Conservation (phyloP, 2,113 vertebrate genomes). For the Cynopterus brachyotis region DNA sequence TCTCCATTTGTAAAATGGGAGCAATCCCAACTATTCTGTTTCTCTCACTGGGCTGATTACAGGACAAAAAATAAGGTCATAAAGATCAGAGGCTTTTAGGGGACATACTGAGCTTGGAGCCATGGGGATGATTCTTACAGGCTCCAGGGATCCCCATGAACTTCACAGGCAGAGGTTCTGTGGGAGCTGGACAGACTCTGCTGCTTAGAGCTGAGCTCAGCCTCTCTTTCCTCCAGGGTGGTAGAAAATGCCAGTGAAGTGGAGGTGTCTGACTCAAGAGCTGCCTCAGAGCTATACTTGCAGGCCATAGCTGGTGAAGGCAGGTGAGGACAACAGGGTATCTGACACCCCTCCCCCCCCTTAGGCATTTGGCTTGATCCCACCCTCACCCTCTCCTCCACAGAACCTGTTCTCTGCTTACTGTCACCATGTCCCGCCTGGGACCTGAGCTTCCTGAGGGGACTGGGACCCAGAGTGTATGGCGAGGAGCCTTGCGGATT, state of each 20-base stretch:
- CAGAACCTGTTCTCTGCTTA: slow-evolving; percentile 71
- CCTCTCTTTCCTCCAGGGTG: slow-evolving; percentile 72
- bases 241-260: slow-evolving; percentile 59
- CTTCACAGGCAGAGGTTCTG: neutral
- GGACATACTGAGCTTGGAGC: neutral
- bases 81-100: neutral
- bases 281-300: slow-evolving; percentile 79
- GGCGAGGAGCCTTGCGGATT: slow-evolving; percentile 52
- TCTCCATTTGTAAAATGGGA: neutral
- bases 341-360: fast-evolving
- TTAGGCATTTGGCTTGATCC: neutral
- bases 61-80: neutral
- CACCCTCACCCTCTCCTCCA: neutral
- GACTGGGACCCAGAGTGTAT: neutral
- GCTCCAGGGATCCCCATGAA: neutral
- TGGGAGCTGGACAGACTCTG: neutral
- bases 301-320: neutral
- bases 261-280: slow-evolving; percentile 55
- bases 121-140: neutral
- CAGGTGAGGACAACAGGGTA: slow-evolving; percentile 27
- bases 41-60: neutral
- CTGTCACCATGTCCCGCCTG: slow-evolving; percentile 47
- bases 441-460: neutral
- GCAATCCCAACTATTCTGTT: neutral
- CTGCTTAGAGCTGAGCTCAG: neutral